Percentiles rank a stretch among this genome's conserved stretches.
These are phyloP conservation scores for Sebastes itinus DNA, from an alignment of 2,797 vertebrate species.

Conservation along the genomic window DNA sequence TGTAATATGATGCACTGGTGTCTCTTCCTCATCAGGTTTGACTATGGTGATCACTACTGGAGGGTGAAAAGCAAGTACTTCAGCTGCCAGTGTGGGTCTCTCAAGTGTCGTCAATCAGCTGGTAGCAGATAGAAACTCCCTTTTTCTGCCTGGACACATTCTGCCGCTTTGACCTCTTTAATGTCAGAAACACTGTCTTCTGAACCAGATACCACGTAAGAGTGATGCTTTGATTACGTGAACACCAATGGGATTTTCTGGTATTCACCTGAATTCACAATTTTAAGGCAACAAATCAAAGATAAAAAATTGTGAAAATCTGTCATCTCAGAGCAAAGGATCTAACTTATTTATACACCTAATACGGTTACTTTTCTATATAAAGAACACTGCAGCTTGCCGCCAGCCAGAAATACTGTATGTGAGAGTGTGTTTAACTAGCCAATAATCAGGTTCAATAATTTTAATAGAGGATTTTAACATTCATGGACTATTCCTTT, in stretches of 20 bases:
- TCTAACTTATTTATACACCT: conserved; percentile 18
- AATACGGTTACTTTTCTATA: not conserved
- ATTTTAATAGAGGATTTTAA: conserved; percentile 3
- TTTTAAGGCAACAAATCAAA: not conserved
- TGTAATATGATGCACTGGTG: not conserved
- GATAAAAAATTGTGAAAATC: not conserved
- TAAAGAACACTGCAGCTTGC: not conserved
- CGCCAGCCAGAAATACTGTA: not conserved
- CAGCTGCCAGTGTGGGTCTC: conserved; percentile 91
- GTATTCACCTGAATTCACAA: not conserved
- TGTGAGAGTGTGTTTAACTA: not conserved
- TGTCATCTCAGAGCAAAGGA: not conserved
- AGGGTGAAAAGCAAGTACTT: conserved; percentile 94
- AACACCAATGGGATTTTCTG: not conserved
- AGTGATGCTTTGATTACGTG: not conserved
- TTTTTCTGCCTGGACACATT: conserved; percentile 4
- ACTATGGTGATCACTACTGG: conserved; percentile 98
- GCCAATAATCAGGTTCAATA: not conserved
- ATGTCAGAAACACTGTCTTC: conserved; percentile 2
- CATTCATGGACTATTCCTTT: not conserved
- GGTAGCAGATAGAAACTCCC: conserved; percentile 61
- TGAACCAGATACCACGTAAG: not conserved
- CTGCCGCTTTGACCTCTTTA: not conserved
- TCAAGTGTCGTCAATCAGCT: conserved; percentile 89
- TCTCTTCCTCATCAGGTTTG: conserved; percentile 83